These are phyloP conservation scores for Tachina grossa DNA, from an alignment of 2,888 invertebrate species.

Conservation along the genomic window DNA sequence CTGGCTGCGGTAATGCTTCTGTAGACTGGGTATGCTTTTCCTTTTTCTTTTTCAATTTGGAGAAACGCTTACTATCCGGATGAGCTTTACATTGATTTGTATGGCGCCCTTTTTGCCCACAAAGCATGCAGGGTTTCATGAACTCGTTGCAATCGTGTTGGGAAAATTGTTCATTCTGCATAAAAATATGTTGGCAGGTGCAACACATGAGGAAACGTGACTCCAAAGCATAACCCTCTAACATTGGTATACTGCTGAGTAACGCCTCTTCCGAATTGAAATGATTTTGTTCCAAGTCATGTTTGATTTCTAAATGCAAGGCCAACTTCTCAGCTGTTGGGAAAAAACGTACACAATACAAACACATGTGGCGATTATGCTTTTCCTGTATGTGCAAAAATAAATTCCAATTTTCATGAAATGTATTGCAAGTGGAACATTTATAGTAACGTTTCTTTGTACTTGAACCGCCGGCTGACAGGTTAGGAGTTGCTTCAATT, in stretches of 20 bases:
- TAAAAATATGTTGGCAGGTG: constrained; percentile 90
- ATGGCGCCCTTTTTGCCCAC: constrained; percentile 81
- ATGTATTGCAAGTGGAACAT: constrained; percentile 91
- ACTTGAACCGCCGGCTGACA: constrained; percentile 3
- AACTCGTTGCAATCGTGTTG: constrained; percentile 86
- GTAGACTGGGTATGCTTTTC: constrained; percentile 34
- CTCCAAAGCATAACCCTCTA: constrained; percentile 81
- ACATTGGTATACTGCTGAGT: constrained; percentile 84
- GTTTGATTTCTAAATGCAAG: constrained; percentile 90
- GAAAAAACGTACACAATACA: constrained; percentile 93
- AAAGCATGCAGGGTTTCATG: constrained; percentile 80
- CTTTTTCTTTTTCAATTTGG: constrained; percentile 73
- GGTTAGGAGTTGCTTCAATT: constrained; percentile 10
- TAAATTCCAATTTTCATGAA: constrained; percentile 93
- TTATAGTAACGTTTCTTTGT: constrained; percentile 87
- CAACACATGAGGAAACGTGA: constrained; percentile 91
- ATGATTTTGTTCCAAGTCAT: constrained; percentile 88
- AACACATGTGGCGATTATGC: constrained; percentile 91
- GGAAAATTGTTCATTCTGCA: constrained; percentile 89
- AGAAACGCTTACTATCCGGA: constrained; percentile 74
- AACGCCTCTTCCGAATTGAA: constrained; percentile 88
- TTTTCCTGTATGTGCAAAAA: constrained; percentile 93
- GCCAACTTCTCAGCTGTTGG: constrained; percentile 90
- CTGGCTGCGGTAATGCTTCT: background rate
- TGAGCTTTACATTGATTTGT: constrained; percentile 80